Evolutionary conservation across 2,888 invertebrate species (phyloP).

Genomic region (Matsumyia berberina): DNA sequence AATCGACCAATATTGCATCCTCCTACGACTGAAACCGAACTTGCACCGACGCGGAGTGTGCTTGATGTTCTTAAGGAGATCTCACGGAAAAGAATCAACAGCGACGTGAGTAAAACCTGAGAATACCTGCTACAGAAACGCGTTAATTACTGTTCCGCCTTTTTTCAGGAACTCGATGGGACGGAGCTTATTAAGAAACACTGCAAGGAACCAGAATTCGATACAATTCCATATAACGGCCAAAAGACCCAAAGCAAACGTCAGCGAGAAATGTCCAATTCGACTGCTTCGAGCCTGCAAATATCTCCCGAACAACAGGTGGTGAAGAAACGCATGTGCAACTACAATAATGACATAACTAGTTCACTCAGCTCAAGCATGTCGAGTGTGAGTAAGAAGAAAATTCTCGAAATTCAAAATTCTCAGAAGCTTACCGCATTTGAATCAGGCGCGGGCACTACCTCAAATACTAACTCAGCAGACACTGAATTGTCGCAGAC

Average conservation of each 20-base stretch:
- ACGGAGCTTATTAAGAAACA: slow-evolving; percentile 81
- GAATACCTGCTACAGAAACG: too few species aligned
- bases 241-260: slow-evolving; percentile 78
- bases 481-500: not conserved
- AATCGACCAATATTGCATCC: slow-evolving; percentile 83
- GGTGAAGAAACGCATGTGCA: slow-evolving; percentile 82
- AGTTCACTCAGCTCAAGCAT: slow-evolving; percentile 83
- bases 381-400: slow-evolving; percentile 79
- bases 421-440: slow-evolving; percentile 41
- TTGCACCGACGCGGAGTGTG: slow-evolving; percentile 85
- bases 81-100: slow-evolving; percentile 86
- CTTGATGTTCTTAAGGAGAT: slow-evolving; percentile 86
- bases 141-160: slow-evolving; percentile 32
- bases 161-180: slow-evolving; percentile 80
- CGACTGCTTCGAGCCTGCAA: slow-evolving; percentile 50
- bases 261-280: slow-evolving; percentile 78
- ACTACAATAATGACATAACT: slow-evolving; percentile 82
- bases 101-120: slow-evolving; percentile 78
- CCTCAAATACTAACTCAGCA: not conserved
- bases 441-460: not conserved
- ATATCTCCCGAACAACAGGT: slow-evolving; percentile 81
- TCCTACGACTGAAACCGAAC: slow-evolving; percentile 82
- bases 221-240: slow-evolving; percentile 46
- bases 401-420: slow-evolving; percentile 64
- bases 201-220: slow-evolving; percentile 79